Evolutionary conservation across 2,113 vertebrate genomes (phyloP).

Genomic region (Salvelinus namaycush): DNA sequence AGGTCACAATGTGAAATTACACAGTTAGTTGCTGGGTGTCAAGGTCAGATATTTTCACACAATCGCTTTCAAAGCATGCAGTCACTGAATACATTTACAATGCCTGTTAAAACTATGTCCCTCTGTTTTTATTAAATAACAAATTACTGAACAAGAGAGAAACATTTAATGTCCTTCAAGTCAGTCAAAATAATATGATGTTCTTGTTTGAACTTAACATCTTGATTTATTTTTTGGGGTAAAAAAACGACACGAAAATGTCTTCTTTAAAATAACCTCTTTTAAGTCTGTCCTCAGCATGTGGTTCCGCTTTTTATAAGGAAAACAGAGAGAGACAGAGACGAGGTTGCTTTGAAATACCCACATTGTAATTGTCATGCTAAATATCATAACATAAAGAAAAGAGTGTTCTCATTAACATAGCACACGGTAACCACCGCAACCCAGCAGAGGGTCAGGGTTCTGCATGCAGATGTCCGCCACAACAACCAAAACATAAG

Average conservation of each 20-base stretch:
- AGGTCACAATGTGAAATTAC: neutral
- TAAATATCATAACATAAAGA: slow-evolving; percentile 28
- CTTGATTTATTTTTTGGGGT: neutral
- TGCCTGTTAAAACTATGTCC: neutral
- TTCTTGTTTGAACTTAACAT: slow-evolving; percentile 5
- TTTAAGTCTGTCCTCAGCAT: neutral
- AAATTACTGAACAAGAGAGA: neutral
- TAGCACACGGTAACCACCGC: slow-evolving; percentile 36
- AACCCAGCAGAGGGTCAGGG: slow-evolving; percentile 22
- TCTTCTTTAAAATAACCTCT: neutral
- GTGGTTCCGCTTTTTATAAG: neutral
- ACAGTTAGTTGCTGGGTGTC: neutral
- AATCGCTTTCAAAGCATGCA: neutral
- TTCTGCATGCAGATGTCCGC: slow-evolving; percentile 16
- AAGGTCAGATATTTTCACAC: neutral
- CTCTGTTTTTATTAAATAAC: neutral
- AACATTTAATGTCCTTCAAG: neutral
- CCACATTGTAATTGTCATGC: slow-evolving; percentile 38
- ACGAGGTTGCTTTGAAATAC: neutral
- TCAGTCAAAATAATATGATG: neutral
- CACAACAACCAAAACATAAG: slow-evolving; percentile 14
- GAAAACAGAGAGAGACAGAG: neutral
- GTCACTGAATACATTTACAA: neutral
- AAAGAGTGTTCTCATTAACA: slow-evolving; percentile 32
- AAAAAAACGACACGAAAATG: neutral